Percentiles rank a stretch among this genome's conserved stretches.
Conservation (phyloP, 1,140 invertebrate genomes). For the Drosophila athabasca region DNA sequence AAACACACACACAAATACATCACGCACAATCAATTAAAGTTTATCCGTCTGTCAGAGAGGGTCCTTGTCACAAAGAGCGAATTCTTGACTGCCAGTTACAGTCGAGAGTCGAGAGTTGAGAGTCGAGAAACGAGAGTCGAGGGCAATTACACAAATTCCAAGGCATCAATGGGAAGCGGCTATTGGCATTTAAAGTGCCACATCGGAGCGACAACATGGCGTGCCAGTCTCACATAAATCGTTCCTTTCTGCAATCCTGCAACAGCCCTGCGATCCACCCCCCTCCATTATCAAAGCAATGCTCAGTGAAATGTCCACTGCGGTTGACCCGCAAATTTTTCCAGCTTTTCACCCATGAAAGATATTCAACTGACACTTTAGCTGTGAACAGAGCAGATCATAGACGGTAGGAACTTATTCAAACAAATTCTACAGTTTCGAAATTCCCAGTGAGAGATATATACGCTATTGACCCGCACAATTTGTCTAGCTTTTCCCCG, state of each 20-base stretch:
- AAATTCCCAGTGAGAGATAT: slow-evolving; percentile 1
- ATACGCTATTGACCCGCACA: slow-evolving; percentile 26
- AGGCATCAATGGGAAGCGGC: slow-evolving; percentile 62
- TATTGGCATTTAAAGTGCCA: slow-evolving; percentile 67
- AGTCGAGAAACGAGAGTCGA: not conserved
- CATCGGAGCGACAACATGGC: slow-evolving; percentile 54
- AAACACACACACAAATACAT: slow-evolving; percentile 20
- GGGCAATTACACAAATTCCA: slow-evolving; percentile 73
- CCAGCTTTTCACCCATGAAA: slow-evolving; percentile 4
- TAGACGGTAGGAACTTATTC: too few relatives aligned
- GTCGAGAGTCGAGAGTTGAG: not conserved
- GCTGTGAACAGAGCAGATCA: not conserved
- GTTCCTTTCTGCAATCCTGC: slow-evolving; percentile 8
- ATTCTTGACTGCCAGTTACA: slow-evolving; percentile 29
- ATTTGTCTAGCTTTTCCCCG: slow-evolving; percentile 39
- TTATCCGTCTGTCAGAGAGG: slow-evolving; percentile 59
- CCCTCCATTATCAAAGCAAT: not conserved
- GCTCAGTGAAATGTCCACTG: slow-evolving; percentile 1
- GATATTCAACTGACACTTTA: slow-evolving; percentile 16
- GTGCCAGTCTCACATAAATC: slow-evolving; percentile 63
- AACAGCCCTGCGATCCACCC: slow-evolving; percentile 9
- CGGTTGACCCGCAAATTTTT: slow-evolving; percentile 50
- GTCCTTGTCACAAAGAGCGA: slow-evolving; percentile 43
- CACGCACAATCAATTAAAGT: slow-evolving; percentile 78
- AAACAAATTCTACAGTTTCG: not conserved